These are phyloP conservation scores for Bombus superbus DNA, from an alignment of 1,140 invertebrate species.

Conservation along the genomic window DNA sequence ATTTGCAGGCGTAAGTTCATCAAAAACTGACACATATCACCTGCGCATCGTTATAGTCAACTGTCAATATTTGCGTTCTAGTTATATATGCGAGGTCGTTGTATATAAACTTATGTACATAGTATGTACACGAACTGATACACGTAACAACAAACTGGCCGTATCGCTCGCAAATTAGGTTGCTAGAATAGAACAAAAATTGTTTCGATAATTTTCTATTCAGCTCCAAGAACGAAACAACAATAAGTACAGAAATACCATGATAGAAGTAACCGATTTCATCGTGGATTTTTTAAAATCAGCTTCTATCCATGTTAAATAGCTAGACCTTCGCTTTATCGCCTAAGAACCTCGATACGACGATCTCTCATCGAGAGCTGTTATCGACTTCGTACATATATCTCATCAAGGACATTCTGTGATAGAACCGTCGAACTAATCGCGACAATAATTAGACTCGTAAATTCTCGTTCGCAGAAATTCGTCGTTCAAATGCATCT, in stretches of 20 bases:
- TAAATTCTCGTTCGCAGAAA: conserved; percentile 8
- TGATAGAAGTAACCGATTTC: not conserved
- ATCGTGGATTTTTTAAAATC: not conserved
- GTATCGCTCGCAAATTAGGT: not conserved
- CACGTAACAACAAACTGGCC: not conserved
- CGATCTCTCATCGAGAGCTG: not conserved
- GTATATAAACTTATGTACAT: not conserved
- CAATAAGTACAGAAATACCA: not conserved
- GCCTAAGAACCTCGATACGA: not conserved
- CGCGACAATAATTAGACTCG: conserved; percentile 25
- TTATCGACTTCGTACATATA: conserved; percentile 19
- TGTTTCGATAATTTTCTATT: not conserved
- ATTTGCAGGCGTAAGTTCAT: not conserved
- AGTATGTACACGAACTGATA: not conserved
- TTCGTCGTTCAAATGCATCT: not conserved
- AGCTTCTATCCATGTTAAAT: not conserved
- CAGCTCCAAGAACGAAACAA: not conserved
- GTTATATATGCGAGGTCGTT: conserved; percentile 17
- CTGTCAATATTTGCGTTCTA: conserved; percentile 32
- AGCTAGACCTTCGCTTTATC: not conserved
- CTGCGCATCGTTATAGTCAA: conserved; percentile 6
- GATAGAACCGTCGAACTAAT: conserved; percentile 30
- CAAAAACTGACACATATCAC: not conserved
- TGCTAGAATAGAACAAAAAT: not conserved
- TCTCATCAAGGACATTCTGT: conserved; percentile 16